A percentile compares a stretch with the other conserved stretches of the same genome.
Evolutionary conservation across 1,140 invertebrate species (phyloP).

Genomic region (Platyura marginata): DNA sequence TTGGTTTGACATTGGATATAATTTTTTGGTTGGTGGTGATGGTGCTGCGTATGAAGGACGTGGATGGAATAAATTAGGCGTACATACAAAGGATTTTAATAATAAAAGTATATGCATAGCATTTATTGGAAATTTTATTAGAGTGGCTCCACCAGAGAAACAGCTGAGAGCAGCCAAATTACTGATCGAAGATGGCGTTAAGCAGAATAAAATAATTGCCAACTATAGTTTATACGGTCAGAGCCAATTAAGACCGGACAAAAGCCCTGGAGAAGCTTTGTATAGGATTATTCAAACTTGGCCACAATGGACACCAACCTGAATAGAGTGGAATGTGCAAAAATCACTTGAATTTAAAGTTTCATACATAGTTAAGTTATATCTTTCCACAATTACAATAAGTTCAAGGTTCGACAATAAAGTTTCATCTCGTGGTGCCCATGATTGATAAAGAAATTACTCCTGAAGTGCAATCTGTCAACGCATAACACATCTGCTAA

Average conservation of each 20-base stretch:
- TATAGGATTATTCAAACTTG: slow-evolving; percentile 30
- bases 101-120: slow-evolving; percentile 33
- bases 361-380: too few relatives aligned
- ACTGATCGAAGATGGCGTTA: slow-evolving; percentile 27
- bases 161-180: slow-evolving; percentile 19
- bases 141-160: neutral
- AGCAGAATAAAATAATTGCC: slow-evolving; percentile 26
- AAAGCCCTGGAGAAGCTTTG: slow-evolving; percentile 36
- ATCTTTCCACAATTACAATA: too few relatives aligned
- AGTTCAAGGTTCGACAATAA: too few relatives aligned
- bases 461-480: too few relatives aligned
- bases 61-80: slow-evolving; percentile 31
- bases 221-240: slow-evolving; percentile 37
- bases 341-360: too few relatives aligned
- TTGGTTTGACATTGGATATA: slow-evolving; percentile 37
- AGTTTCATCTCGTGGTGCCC: too few relatives aligned
- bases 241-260: slow-evolving; percentile 30
- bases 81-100: slow-evolving; percentile 38
- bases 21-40: slow-evolving; percentile 39
- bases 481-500: too few relatives aligned
- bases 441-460: too few relatives aligned
- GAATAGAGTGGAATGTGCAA: too few relatives aligned
- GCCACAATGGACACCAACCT: slow-evolving; percentile 25
- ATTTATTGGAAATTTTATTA: slow-evolving; percentile 31
- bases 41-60: slow-evolving; percentile 33